A percentile compares a stretch with the other conserved stretches of the same genome.
Evolutionary conservation across 92 coral and sea anemone species (phyloP).

Genomic region (Porites rus): DNA sequence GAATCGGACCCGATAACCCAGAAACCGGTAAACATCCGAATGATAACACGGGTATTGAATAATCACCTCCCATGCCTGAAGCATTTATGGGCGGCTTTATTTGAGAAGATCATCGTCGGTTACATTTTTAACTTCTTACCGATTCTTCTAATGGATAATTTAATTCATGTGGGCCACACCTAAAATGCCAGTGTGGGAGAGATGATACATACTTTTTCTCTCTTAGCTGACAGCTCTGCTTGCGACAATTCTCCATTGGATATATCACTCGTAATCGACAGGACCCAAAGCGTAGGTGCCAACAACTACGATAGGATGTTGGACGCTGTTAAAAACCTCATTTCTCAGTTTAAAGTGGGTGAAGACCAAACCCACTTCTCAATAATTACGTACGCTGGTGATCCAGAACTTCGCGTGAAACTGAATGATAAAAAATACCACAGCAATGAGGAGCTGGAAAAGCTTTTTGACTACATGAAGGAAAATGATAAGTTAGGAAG

Average conservation of each 20-base stretch:
- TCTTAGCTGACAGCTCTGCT: neutral
- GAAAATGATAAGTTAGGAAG: neutral
- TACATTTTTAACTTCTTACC: too few relatives aligned
- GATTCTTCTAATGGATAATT: too few relatives aligned
- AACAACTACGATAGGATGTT: neutral
- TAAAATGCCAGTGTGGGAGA: too few relatives aligned
- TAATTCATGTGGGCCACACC: too few relatives aligned
- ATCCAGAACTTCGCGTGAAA: neutral
- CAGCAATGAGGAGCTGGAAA: neutral
- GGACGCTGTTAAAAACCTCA: neutral
- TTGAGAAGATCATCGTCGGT: too few relatives aligned
- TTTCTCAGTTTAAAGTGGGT: conserved; percentile 2
- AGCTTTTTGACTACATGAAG: neutral
- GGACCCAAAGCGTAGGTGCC: conserved; percentile 4
- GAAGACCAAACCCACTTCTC: conserved; percentile 16
- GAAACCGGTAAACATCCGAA: too few relatives aligned
- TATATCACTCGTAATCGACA: conserved; percentile 11
- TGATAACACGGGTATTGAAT: too few relatives aligned
- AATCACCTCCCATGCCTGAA: too few relatives aligned
- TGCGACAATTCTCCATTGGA: neutral
- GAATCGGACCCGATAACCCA: too few relatives aligned
- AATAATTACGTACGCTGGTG: neutral
- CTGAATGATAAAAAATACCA: neutral
- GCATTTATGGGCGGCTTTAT: too few relatives aligned
- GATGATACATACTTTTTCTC: neutral